These are phyloP conservation scores for Colaptes auratus DNA, from an alignment of 2,113 vertebrate genomes.

Conservation along the genomic window DNA sequence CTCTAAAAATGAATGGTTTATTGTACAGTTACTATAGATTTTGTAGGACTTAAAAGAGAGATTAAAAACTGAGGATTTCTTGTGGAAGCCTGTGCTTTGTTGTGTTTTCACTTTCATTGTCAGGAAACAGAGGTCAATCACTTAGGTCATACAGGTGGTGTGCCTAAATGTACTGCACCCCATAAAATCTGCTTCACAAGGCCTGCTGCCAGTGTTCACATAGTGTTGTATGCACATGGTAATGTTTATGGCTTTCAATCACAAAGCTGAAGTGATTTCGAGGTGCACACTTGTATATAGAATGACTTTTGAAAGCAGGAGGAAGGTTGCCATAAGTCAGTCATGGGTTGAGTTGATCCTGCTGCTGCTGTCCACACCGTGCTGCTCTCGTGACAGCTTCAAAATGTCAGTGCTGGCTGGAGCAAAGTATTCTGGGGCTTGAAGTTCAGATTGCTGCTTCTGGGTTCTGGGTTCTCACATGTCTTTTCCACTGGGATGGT, in stretches of 20 bases:
- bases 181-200: neutral
- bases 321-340: neutral
- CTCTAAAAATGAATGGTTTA: neutral
- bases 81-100: neutral
- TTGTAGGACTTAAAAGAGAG: neutral
- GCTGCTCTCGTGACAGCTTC: no score
- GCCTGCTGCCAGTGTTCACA: neutral
- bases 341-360: no score
- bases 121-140: neutral
- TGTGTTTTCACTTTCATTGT: neutral
- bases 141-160: no score
- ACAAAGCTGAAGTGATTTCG: neutral
- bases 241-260: neutral
- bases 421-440: no score
- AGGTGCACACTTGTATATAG: neutral
- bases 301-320: neutral
- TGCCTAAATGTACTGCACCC: no score
- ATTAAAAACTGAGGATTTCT: neutral
- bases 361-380: no score
- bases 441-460: no score
- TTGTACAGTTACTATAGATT: neutral
- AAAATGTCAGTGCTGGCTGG: no score
- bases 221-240: neutral
- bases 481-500: no score
- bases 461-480: no score